phyloP scores from a whole-genome alignment of 2,113 vertebrate genomes.

The Prunella fulvescens region DNA sequence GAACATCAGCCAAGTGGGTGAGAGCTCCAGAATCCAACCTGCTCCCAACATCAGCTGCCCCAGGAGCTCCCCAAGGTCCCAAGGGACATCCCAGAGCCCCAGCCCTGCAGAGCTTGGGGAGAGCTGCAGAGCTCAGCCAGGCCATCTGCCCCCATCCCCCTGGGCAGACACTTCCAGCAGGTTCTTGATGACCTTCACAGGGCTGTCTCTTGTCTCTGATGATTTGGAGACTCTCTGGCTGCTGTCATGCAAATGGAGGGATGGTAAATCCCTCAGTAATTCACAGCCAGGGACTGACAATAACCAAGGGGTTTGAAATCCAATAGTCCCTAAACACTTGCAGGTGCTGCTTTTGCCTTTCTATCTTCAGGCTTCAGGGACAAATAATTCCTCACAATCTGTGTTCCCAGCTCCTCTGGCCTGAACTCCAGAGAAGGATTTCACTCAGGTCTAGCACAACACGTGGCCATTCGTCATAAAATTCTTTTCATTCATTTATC shows the following conservation, averaged over 20 bases:
- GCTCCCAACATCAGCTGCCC: background rate
- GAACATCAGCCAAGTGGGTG: background rate
- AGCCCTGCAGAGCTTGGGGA: background rate
- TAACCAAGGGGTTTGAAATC: background rate
- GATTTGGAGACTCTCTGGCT: background rate
- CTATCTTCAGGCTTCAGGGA: background rate
- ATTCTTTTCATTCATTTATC: conserved; percentile 39
- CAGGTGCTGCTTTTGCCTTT: conserved; percentile 1
- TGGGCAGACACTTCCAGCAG: background rate
- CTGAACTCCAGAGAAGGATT: background rate
- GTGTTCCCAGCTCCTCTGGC: background rate
- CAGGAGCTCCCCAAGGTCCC: background rate
- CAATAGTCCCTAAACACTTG: background rate
- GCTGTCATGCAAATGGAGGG: background rate
- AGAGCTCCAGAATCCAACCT: background rate
- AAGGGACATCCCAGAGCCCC: background rate
- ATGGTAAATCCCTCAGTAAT: background rate
- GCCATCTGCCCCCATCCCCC: background rate
- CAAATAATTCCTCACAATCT: background rate
- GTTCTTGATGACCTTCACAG: background rate
- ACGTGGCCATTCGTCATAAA: background rate
- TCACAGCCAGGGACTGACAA: background rate
- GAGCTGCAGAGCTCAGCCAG: background rate
- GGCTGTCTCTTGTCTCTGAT: rapidly evolving
- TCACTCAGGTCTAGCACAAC: background rate